phyloP scores from a whole-genome alignment of 2,797 vertebrate species.

The Anisognathus igniventris region DNA sequence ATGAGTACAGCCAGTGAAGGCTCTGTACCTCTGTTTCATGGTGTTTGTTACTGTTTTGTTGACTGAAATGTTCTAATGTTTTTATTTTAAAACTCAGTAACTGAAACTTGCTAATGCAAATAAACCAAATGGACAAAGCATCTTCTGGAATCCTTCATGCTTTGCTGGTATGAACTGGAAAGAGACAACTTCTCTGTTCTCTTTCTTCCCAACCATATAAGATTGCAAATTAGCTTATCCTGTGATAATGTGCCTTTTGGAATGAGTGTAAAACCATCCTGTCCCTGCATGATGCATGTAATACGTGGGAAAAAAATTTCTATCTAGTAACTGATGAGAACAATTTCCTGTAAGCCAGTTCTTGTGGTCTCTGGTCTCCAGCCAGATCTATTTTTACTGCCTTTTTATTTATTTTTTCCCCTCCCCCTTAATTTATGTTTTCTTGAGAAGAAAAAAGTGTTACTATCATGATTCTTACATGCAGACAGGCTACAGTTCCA shows the following conservation, averaged over 20 bases:
- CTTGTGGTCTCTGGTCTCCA: constrained; percentile 64
- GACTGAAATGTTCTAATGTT: neutral
- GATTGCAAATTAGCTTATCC: neutral
- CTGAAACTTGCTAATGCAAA: neutral
- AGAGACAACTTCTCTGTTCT: neutral
- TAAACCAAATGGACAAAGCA: neutral
- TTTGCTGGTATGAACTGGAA: neutral
- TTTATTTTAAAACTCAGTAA: neutral
- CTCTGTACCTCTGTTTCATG: neutral
- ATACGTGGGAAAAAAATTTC: constrained; percentile 41
- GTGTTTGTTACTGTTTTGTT: neutral
- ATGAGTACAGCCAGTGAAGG: neutral
- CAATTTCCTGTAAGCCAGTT: constrained; percentile 63
- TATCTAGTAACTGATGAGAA: constrained; percentile 49
- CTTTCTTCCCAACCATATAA: rapidly evolving
- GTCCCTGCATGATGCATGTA: neutral
- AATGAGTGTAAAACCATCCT: neutral
- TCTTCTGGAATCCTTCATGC: neutral
- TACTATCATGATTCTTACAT: neutral
- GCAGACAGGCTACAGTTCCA: neutral
- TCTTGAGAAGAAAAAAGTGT: neutral
- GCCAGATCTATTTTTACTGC: constrained; percentile 69
- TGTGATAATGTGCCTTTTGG: neutral
- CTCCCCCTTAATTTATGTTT: neutral
- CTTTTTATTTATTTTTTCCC: neutral